Evolutionary conservation across 2,797 vertebrate species (phyloP).

Genomic region (Brachymystax lenok): DNA sequence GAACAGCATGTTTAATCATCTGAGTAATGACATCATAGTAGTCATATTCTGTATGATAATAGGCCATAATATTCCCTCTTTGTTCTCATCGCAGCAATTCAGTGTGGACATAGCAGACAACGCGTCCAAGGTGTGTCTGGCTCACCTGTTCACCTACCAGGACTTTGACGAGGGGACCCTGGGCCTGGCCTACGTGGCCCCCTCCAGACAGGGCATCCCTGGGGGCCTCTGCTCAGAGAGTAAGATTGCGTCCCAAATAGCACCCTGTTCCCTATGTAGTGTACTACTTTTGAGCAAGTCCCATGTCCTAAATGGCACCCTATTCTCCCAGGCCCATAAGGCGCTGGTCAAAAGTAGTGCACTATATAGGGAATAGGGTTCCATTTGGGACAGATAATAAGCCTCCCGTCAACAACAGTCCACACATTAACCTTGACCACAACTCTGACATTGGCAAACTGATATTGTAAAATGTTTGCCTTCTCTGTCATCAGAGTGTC

Average conservation of each 20-base stretch:
- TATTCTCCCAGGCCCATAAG: no score
- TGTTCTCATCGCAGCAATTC: slow-evolving; percentile 83
- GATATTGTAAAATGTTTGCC: not conserved
- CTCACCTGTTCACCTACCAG: slow-evolving; percentile 97
- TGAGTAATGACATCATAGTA: not conserved
- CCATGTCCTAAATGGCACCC: no score
- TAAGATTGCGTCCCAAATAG: slow-evolving; percentile 41
- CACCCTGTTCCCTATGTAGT: not conserved
- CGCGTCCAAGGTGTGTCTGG: slow-evolving; percentile 90
- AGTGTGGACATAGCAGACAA: slow-evolving; percentile 91
- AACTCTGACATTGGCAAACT: not conserved
- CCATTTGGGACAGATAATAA: no score
- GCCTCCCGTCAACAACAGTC: slow-evolving; percentile 21
- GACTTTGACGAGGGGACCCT: slow-evolving; percentile 96
- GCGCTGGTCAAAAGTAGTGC: no score
- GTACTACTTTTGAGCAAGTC: not conserved
- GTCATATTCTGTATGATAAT: not conserved
- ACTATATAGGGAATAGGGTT: no score
- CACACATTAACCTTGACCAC: no score
- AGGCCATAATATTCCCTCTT: not conserved
- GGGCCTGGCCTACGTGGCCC: slow-evolving; percentile 93
- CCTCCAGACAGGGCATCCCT: slow-evolving; percentile 85
- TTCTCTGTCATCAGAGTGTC: slow-evolving; percentile 74
- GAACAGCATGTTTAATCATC: not conserved
- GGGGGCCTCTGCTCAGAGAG: slow-evolving; percentile 95